Conservation (phyloP, 2,888 invertebrate species). For the Synanthedon myopaeformis region DNA sequence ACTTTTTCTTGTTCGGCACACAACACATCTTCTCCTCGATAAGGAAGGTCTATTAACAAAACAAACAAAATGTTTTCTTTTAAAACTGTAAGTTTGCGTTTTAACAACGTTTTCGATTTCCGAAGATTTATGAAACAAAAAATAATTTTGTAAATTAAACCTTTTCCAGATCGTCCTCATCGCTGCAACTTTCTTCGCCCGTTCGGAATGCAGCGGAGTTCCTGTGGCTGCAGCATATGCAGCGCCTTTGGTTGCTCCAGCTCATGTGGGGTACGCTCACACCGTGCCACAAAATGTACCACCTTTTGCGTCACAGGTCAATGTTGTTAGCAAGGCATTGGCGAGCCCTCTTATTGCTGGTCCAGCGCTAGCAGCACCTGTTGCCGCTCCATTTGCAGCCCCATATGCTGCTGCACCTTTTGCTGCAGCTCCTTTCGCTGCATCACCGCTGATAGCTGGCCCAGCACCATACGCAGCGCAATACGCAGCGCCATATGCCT, state of each 20-base stretch:
- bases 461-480: conserved; percentile 12
- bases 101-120: not conserved
- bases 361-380: conserved; percentile 8
- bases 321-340: conserved; percentile 58
- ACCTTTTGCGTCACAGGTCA: conserved; percentile 73
- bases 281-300: conserved; percentile 73
- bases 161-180: conserved; percentile 51
- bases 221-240: conserved; percentile 36
- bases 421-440: conserved; percentile 21
- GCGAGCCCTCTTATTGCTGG: conserved; percentile 42
- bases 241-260: conserved; percentile 61
- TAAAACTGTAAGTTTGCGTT: conserved; percentile 51
- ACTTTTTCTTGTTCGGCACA: conserved; percentile 45
- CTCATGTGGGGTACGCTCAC: conserved; percentile 68
- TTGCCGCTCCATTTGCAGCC: conserved; percentile 16
- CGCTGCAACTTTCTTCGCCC: conserved; percentile 43
- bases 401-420: conserved; percentile 16
- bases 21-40: conserved; percentile 49
- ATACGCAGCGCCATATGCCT: conserved; percentile 12
- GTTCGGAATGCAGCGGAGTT: conserved; percentile 41
- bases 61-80: conserved; percentile 62
- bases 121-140: not conserved
- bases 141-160: conserved; percentile 1
- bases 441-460: conserved; percentile 11
- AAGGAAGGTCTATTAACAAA: conserved; percentile 54